A percentile compares a stretch with the other conserved stretches of the same genome.
These are phyloP conservation scores for Opisthocomus hoazin DNA, from an alignment of 2,113 vertebrate species.

Conservation along the genomic window DNA sequence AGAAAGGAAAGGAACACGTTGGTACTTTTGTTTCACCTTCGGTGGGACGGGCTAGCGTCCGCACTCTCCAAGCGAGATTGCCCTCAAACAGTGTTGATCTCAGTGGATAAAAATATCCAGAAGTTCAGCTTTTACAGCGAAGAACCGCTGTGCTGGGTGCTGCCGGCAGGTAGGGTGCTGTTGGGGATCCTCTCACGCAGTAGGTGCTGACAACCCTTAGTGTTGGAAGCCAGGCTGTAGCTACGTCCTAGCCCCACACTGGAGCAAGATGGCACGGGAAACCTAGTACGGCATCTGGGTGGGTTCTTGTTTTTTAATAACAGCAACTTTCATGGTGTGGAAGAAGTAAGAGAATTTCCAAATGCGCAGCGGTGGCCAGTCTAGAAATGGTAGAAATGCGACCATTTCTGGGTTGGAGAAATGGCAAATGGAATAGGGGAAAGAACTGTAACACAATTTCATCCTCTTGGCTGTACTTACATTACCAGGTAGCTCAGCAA, in stretches of 20 bases:
- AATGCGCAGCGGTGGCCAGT: rapidly evolving
- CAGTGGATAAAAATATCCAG: rapidly evolving
- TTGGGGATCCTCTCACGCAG: background rate
- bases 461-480: background rate
- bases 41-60: background rate
- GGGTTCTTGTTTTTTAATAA: background rate
- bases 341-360: background rate
- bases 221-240: background rate
- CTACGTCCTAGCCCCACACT: rapidly evolving
- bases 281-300: background rate
- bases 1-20: background rate
- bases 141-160: background rate
- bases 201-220: background rate
- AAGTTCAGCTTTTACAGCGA: background rate
- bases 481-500: background rate
- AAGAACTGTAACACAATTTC: background rate
- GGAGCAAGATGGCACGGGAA: rapidly evolving
- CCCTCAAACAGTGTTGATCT: background rate
- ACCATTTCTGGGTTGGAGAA: background rate
- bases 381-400: background rate
- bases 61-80: background rate
- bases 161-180: rapidly evolving
- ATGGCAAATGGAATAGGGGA: background rate
- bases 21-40: background rate
- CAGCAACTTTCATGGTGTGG: too few species aligned